Conservation (phyloP, 2,888 invertebrate genomes). For the Microctonus hyperodae region DNA sequence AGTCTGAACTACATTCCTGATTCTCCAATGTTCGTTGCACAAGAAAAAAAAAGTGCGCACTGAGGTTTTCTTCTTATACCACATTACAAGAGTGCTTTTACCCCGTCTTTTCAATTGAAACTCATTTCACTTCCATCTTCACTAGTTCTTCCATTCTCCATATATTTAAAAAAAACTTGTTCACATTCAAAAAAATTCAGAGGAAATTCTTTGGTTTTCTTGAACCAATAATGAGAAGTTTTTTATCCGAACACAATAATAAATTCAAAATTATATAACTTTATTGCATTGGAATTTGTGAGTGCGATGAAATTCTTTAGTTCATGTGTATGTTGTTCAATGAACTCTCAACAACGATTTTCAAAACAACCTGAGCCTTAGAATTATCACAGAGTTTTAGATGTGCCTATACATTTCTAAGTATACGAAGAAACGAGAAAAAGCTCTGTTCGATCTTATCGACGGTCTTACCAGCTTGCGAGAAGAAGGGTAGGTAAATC, state of each 20-base stretch:
- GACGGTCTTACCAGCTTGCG: slow-evolving; percentile 18
- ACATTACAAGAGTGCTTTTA: neutral
- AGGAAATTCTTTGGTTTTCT: neutral
- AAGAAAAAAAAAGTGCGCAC: slow-evolving; percentile 8
- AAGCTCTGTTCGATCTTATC: slow-evolving; percentile 32
- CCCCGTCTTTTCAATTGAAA: slow-evolving; percentile 34
- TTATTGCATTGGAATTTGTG: neutral
- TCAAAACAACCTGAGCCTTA: neutral
- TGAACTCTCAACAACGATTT: neutral
- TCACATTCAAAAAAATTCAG: neutral
- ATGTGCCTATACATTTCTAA: neutral
- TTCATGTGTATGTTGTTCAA: neutral
- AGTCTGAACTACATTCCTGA: slow-evolving; percentile 49
- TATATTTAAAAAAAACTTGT: neutral
- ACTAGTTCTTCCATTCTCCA: slow-evolving; percentile 6
- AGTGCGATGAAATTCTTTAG: neutral
- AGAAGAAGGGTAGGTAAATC: slow-evolving; percentile 41
- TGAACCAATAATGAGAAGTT: neutral
- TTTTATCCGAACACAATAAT: neutral
- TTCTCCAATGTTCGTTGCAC: slow-evolving; percentile 42
- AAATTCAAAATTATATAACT: neutral
- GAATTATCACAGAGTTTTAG: no score
- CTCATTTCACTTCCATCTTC: slow-evolving; percentile 2
- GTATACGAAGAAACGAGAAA: slow-evolving; percentile 19
- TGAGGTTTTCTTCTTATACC: neutral